Conservation (phyloP, 1,140 invertebrate species). For the Zophobas atratus region DNA sequence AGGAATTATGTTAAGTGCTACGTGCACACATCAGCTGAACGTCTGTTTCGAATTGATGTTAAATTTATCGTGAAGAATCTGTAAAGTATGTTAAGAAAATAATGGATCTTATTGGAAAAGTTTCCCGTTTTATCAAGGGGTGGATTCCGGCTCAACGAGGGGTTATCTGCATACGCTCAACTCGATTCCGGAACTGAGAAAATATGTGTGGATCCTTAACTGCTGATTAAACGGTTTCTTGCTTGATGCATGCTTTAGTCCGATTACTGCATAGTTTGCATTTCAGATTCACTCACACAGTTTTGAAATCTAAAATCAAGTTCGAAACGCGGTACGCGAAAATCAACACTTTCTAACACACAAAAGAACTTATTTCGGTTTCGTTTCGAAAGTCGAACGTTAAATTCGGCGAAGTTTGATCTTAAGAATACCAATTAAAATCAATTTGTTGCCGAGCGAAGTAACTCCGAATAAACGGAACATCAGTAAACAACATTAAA, state of each 20-base stretch:
- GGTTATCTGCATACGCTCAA: slow-evolving; percentile 1
- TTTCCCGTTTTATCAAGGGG: slow-evolving; percentile 2
- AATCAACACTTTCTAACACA: no score
- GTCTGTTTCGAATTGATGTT: slow-evolving; percentile 16
- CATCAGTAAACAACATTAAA: slow-evolving; percentile 38
- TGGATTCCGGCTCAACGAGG: neutral
- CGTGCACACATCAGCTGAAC: slow-evolving; percentile 16
- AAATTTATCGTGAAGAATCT: slow-evolving; percentile 31
- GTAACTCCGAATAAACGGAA: slow-evolving; percentile 22
- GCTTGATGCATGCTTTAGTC: neutral
- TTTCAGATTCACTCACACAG: no score
- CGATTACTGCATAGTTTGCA: no score
- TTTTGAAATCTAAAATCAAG: no score
- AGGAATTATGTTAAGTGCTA: slow-evolving; percentile 27
- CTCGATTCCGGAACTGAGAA: neutral
- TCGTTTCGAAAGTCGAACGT: no score
- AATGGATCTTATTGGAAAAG: slow-evolving; percentile 30
- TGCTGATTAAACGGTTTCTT: neutral
- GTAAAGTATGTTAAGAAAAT: slow-evolving; percentile 17
- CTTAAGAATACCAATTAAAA: slow-evolving; percentile 17
- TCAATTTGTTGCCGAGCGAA: slow-evolving; percentile 28
- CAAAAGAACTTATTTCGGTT: no score
- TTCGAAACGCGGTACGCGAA: no score
- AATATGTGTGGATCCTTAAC: neutral
- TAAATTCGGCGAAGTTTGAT: neutral